Percentiles rank a stretch among this genome's conserved stretches.
These are phyloP conservation scores for Ammospiza caudacuta DNA, from an alignment of 2,113 vertebrate genomes.

Conservation along the genomic window DNA sequence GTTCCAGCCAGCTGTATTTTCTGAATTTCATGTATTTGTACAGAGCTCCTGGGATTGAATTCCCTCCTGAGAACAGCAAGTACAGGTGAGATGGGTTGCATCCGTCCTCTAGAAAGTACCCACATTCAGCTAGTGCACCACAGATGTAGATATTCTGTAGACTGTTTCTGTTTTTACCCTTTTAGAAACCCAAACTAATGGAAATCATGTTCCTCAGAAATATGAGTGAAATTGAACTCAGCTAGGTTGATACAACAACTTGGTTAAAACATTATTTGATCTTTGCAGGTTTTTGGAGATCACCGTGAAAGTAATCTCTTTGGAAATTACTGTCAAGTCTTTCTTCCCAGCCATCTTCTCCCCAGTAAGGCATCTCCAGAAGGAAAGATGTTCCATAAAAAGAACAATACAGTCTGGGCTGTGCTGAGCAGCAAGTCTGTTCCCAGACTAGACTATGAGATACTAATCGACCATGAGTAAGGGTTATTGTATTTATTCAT, in stretches of 20 bases:
- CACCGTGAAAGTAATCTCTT: not conserved
- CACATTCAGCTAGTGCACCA: rapidly evolving
- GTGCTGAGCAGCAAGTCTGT: not conserved
- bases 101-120: not conserved
- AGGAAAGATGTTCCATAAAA: not conserved
- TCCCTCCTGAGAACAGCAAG: not conserved
- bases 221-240: not conserved
- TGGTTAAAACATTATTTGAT: not conserved
- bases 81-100: not conserved
- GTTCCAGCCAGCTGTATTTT: not conserved
- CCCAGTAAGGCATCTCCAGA: not conserved
- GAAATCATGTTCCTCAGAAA: not conserved
- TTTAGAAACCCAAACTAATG: not conserved
- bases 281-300: not conserved
- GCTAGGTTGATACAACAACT: not conserved
- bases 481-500: not conserved
- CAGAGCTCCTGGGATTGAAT: not conserved
- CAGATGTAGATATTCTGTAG: not conserved
- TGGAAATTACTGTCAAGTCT: not conserved
- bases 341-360: not conserved
- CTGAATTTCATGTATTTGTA: not conserved
- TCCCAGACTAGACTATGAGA: not conserved
- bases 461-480: not conserved
- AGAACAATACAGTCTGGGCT: not conserved
- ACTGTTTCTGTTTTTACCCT: not conserved